phyloP scores from a whole-genome alignment of 2,113 vertebrate species.

The Percina caprodes region DNA sequence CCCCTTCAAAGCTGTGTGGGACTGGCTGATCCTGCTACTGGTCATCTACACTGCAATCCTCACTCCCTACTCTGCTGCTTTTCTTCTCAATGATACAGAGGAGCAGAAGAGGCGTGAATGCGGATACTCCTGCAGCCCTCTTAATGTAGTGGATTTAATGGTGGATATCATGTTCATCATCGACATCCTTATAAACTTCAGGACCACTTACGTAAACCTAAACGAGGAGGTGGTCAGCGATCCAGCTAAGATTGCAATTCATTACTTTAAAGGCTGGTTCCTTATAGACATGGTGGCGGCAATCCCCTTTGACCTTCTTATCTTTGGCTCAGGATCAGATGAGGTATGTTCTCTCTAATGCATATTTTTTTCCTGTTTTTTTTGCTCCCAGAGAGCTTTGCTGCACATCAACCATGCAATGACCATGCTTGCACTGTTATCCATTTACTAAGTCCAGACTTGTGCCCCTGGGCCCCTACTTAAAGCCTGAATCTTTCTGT shows the following conservation, averaged over 20 bases:
- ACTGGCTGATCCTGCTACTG: slow-evolving; percentile 97
- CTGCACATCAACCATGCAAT: slow-evolving; percentile 22
- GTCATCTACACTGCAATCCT: slow-evolving; percentile 99
- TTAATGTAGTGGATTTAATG: slow-evolving; percentile 98
- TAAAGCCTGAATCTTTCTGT: slow-evolving; percentile 74
- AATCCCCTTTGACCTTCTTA: slow-evolving; percentile 98
- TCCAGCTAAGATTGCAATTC: slow-evolving; percentile 97
- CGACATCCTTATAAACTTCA: slow-evolving; percentile 99
- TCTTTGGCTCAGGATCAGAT: slow-evolving; percentile 99
- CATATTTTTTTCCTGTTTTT: slow-evolving; percentile 28
- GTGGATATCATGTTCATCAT: slow-evolving; percentile 99
- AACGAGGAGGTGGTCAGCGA: slow-evolving; percentile 99
- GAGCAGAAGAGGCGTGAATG: slow-evolving; percentile 95
- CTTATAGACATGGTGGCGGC: slow-evolving; percentile 99
- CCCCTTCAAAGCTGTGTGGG: slow-evolving; percentile 99
- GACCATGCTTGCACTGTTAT: slow-evolving; percentile 43
- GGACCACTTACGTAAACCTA: slow-evolving; percentile 97
- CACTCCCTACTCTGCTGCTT: slow-evolving; percentile 98
- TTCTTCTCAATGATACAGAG: slow-evolving; percentile 95
- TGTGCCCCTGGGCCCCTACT: slow-evolving; percentile 65
- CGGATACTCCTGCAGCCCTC: slow-evolving; percentile 97
- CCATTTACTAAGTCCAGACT: slow-evolving; percentile 66
- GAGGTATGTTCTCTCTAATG: slow-evolving; percentile 88
- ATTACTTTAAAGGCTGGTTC: slow-evolving; percentile 99
- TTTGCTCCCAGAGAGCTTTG: slow-evolving; percentile 47